These are phyloP conservation scores for Physella acuta DNA, from an alignment of 1,140 invertebrate species.

Conservation along the genomic window DNA sequence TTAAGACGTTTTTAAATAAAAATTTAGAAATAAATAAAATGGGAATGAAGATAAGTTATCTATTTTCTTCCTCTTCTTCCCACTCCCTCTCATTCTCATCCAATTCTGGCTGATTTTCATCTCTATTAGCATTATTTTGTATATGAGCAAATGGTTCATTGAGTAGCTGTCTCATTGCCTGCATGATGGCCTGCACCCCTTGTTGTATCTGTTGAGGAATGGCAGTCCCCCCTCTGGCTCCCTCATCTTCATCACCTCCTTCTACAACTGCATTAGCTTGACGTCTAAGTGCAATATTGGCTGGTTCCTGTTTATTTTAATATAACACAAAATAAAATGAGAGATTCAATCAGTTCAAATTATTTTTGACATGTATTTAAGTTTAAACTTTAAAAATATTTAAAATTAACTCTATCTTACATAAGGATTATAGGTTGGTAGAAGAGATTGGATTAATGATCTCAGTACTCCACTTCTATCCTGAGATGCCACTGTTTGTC, in stretches of 20 bases:
- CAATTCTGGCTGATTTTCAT: neutral
- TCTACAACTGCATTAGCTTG: neutral
- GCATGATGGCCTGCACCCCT: constrained; percentile 23
- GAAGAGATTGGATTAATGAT: constrained; percentile 7
- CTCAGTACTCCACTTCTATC: constrained; percentile 5
- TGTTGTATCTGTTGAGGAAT: constrained; percentile 14
- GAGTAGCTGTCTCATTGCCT: constrained; percentile 18
- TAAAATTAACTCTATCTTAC: too few species aligned
- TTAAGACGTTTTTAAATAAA: too few species aligned
- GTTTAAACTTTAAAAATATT: too few species aligned
- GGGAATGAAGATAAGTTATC: too few species aligned
- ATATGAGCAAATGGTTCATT: neutral
- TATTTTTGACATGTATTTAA: neutral
- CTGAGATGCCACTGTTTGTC: constrained; percentile 9
- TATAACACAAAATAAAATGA: neutral
- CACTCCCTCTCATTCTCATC: constrained; percentile 20
- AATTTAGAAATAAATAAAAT: too few species aligned
- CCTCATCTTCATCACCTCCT: neutral
- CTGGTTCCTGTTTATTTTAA: constrained; percentile 12
- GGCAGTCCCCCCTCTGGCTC: neutral
- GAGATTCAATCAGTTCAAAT: neutral
- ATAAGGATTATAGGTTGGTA: constrained; percentile 18
- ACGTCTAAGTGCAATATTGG: neutral
- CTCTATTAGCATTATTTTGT: neutral
- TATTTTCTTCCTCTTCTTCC: constrained; percentile 10